A percentile compares a stretch with the other conserved stretches of the same genome.
Conservation (phyloP, 2,888 invertebrate genomes). For the Bombylius discolor region DNA sequence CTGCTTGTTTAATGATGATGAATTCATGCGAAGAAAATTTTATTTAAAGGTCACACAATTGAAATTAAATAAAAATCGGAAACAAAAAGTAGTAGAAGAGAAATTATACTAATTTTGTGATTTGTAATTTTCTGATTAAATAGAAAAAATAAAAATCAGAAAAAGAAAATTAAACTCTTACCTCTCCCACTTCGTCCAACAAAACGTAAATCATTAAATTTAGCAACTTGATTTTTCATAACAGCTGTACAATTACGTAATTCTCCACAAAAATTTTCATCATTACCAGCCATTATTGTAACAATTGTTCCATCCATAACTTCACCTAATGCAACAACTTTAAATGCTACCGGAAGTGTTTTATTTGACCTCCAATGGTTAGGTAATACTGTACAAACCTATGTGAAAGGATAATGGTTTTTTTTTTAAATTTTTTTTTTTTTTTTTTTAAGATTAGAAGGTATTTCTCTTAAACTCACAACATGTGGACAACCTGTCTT, state of each 20-base stretch:
- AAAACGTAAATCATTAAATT: constrained; percentile 94
- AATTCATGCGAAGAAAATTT: too few relatives aligned
- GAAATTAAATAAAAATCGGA: too few relatives aligned
- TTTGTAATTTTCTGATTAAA: not conserved
- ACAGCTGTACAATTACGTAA: constrained; percentile 84
- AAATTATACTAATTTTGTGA: not conserved
- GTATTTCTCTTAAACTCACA: constrained; percentile 38
- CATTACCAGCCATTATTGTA: constrained; percentile 88
- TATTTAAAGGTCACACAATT: too few relatives aligned
- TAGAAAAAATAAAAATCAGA: not conserved
- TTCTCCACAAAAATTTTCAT: constrained; percentile 93
- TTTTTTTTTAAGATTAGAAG: not conserved
- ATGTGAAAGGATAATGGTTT: not conserved
- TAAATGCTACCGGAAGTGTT: constrained; percentile 89
- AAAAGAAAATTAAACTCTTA: constrained; percentile 38
- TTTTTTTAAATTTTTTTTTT: not conserved
- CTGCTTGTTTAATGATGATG: too few relatives aligned
- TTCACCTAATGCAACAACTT: constrained; percentile 84
- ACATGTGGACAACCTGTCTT: constrained; percentile 93
- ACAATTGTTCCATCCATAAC: constrained; percentile 90
- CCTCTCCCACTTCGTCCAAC: constrained; percentile 95
- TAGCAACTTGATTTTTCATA: constrained; percentile 94
- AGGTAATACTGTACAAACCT: constrained; percentile 78
- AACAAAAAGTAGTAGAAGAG: too few relatives aligned
- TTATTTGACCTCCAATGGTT: constrained; percentile 96